Evolutionary conservation across 2,797 vertebrate species (phyloP).

Genomic region (Clarias pachynema): DNA sequence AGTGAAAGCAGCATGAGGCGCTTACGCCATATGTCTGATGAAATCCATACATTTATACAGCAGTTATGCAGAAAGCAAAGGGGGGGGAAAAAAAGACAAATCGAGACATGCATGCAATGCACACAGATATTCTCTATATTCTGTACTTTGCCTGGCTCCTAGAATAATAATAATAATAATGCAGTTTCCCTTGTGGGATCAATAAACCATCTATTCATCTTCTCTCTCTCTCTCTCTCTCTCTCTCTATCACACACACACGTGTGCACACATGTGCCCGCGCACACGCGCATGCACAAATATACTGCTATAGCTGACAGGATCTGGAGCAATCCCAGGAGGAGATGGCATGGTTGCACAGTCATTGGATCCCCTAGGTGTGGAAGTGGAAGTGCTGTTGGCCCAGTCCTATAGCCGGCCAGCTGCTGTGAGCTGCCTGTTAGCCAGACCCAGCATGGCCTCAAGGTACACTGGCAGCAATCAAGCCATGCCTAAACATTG

Average conservation of each 20-base stretch:
- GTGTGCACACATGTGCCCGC: slow-evolving; percentile 42
- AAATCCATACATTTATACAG: slow-evolving; percentile 19
- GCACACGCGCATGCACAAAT: slow-evolving; percentile 31
- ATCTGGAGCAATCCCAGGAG: slow-evolving; percentile 70
- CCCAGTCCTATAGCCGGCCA: slow-evolving; percentile 65
- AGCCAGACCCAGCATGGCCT: slow-evolving; percentile 57
- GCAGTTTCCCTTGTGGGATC: slow-evolving; percentile 25
- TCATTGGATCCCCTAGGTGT: slow-evolving; percentile 60
- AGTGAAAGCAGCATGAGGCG: slow-evolving; percentile 11
- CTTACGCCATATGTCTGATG: slow-evolving; percentile 1
- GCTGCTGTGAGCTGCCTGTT: slow-evolving; percentile 70
- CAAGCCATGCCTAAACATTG: slow-evolving; percentile 55
- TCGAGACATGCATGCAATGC: not conserved
- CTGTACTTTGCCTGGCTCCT: not conserved
- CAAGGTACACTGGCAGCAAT: slow-evolving; percentile 51
- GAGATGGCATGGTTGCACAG: slow-evolving; percentile 63
- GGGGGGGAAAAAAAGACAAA: not conserved
- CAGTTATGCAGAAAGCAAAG: slow-evolving; percentile 4
- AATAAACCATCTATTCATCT: slow-evolving; percentile 16
- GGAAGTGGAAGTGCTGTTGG: slow-evolving; percentile 60
- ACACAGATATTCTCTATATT: slow-evolving; percentile 2
- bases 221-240: not conserved
- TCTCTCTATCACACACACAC: slow-evolving; percentile 29
- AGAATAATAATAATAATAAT: not conserved
- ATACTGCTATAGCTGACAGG: slow-evolving; percentile 63